phyloP scores from a whole-genome alignment of 2,888 invertebrate genomes.

The Calameuta pallipes region DNA sequence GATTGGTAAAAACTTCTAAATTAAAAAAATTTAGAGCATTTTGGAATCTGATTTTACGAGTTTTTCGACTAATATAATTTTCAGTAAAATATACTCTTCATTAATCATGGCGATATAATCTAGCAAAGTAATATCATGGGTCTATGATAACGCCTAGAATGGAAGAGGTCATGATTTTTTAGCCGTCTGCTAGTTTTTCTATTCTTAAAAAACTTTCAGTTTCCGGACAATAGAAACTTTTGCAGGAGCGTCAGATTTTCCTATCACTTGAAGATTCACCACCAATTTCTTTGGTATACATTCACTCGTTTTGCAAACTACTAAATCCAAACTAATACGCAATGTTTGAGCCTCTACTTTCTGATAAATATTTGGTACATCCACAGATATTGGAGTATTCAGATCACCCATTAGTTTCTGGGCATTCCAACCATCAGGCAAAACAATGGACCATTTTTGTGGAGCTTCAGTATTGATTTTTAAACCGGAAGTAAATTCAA shows the following conservation, averaged over 20 bases:
- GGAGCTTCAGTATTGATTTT: slow-evolving; percentile 71
- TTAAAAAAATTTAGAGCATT: not conserved
- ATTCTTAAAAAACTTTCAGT: slow-evolving; percentile 3
- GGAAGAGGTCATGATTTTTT: not conserved
- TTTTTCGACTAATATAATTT: not conserved
- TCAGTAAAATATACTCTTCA: not conserved
- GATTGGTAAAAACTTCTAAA: not conserved
- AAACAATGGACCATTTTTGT: slow-evolving; percentile 69
- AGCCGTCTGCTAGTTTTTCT: not conserved
- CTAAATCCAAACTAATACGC: slow-evolving; percentile 47
- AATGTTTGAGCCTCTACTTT: slow-evolving; percentile 43
- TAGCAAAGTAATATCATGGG: not conserved
- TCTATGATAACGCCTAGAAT: not conserved
- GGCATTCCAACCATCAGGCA: slow-evolving; percentile 50
- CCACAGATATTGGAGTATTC: slow-evolving; percentile 42
- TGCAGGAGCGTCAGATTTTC: slow-evolving; percentile 39
- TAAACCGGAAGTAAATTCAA: slow-evolving; percentile 60
- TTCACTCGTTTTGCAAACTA: slow-evolving; percentile 53
- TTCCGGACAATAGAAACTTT: slow-evolving; percentile 23
- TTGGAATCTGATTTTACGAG: not conserved
- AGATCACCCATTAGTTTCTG: slow-evolving; percentile 38
- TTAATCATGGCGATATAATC: not conserved
- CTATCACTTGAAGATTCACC: slow-evolving; percentile 46
- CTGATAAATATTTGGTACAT: slow-evolving; percentile 33
- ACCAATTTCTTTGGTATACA: slow-evolving; percentile 55